Base-by-base conservation (phyloP, 30 jellyfish, hydroid and myxozoan genomes). In the Aurelia aurita complex sp. Pacific region DNA sequence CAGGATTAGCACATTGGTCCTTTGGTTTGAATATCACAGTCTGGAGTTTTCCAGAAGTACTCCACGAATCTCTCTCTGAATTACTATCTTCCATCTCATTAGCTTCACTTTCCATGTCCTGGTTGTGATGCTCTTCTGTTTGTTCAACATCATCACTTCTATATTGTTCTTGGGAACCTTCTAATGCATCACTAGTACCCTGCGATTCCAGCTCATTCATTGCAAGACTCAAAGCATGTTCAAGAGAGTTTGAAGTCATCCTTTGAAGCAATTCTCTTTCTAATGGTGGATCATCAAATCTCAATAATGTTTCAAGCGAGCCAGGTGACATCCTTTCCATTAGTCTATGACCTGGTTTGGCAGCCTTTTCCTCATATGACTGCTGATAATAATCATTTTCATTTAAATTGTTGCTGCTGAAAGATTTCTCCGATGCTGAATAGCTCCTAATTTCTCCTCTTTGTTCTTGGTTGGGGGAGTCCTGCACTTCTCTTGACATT, bases 231-330 rank as follows among this genome's bases (percentile, higher is more conserved):
- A 82, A 50, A 18, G 91, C 91, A 14, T 42, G 73, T 54, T 82
- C 79, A 23, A 82, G 64, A 3, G 91, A 82, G 35, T 64, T 57
- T 4, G 91, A 50, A 52, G 91, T 18, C 91, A 82, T 82, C 33
- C 91, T 70, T 64, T 82, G 83, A 59, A 69, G 74, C 36, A 82
- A 40, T 53, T 59, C 51, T 36, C 40, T 7, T 13, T 64, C 16
- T 2, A 16, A 29, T 23, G 85, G 6, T n/a, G 53, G 17, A 19
- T 12, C 69, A 23, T 61, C 70, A 61, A 17, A 17, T 61, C 34
- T 61, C 10, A 17, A 10, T 3, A 9, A 6, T 40, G 52, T 40
- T 40, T 40, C 52, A 40, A 40, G 52, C 6, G 70, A 23, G 23
- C 34, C 70, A n/a, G 70, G 70, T 61, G 70, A 61, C 70, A 61